Percentiles rank a stretch among this genome's conserved stretches.
Evolutionary conservation across 2,113 vertebrate genomes (phyloP).

Genomic region (Piprites chloris): DNA sequence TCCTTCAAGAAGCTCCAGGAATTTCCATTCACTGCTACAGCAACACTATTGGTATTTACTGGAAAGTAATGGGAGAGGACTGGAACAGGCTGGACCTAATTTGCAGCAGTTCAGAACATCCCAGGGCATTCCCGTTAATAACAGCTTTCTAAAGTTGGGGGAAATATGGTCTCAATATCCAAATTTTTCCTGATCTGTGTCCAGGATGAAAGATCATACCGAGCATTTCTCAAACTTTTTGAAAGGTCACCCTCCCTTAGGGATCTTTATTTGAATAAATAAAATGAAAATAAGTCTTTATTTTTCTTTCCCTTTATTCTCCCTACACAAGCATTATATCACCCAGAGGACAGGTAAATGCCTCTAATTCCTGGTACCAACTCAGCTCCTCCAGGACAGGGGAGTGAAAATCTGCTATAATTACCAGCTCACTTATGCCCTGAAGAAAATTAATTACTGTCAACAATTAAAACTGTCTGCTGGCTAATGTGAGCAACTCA

Average conservation of each 20-base stretch:
- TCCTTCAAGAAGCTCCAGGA: not conserved
- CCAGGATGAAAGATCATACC: constrained; percentile 29
- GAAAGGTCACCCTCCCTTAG: constrained; percentile 50
- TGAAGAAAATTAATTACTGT: not conserved
- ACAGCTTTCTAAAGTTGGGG: constrained; percentile 16
- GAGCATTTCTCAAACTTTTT: constrained; percentile 33
- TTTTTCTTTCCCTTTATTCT: not conserved
- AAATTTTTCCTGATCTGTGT: constrained; percentile 26
- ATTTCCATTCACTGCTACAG: not conserved
- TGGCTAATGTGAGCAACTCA: not conserved
- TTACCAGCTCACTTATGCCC: not conserved
- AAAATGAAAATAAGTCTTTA: not conserved
- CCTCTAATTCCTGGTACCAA: not conserved
- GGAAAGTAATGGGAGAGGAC: not conserved
- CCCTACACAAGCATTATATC: not conserved
- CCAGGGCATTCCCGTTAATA: not conserved
- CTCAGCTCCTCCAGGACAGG: not conserved
- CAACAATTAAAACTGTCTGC: not conserved
- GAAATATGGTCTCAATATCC: constrained; percentile 44
- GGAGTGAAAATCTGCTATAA: not conserved
- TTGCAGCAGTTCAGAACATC: constrained; percentile 12
- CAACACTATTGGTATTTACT: not conserved
- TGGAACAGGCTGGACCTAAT: not conserved
- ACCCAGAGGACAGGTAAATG: not conserved
- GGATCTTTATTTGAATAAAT: constrained; percentile 23